phyloP scores from a whole-genome alignment of 2,888 invertebrate species.

The Eurytoma adleriae region DNA sequence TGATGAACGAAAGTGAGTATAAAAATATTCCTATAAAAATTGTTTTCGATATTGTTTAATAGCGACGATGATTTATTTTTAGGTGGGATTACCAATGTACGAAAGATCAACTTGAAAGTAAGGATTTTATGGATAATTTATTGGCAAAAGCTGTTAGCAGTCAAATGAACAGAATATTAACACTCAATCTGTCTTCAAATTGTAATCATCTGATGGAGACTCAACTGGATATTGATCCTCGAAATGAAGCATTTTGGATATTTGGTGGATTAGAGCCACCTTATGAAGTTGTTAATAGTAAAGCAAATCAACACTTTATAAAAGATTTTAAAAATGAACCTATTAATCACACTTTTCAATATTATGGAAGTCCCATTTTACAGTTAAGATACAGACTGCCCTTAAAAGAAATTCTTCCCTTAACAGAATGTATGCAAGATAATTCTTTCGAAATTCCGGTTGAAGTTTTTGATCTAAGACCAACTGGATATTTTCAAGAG shows the following conservation, averaged over 20 bases:
- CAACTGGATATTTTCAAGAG: slow-evolving; percentile 79
- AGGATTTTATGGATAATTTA: slow-evolving; percentile 74
- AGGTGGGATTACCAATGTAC: slow-evolving; percentile 66
- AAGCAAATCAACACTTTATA: slow-evolving; percentile 67
- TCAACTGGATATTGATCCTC: slow-evolving; percentile 86
- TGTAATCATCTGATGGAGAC: slow-evolving; percentile 81
- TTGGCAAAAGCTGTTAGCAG: slow-evolving; percentile 78
- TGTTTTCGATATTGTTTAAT: slow-evolving; percentile 20
- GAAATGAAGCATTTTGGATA: slow-evolving; percentile 92
- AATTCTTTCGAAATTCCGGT: slow-evolving; percentile 79
- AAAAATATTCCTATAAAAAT: slow-evolving; percentile 14
- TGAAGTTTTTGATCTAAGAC: slow-evolving; percentile 80
- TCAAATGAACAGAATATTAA: slow-evolving; percentile 84
- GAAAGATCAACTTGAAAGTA: slow-evolving; percentile 51
- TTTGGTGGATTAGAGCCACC: slow-evolving; percentile 85
- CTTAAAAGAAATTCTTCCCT: slow-evolving; percentile 81
- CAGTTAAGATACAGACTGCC: slow-evolving; percentile 84
- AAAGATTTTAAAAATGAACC: slow-evolving; percentile 78
- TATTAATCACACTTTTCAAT: slow-evolving; percentile 83
- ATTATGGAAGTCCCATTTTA: slow-evolving; percentile 82
- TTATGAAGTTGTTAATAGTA: slow-evolving; percentile 61
- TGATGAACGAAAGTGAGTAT: slow-evolving; percentile 79
- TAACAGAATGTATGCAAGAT: slow-evolving; percentile 78
- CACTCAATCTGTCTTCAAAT: slow-evolving; percentile 79
- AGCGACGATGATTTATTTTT: slow-evolving; percentile 54